Base-by-base conservation (phyloP, 2,797 vertebrate genomes). In the Cuculus canorus region DNA sequence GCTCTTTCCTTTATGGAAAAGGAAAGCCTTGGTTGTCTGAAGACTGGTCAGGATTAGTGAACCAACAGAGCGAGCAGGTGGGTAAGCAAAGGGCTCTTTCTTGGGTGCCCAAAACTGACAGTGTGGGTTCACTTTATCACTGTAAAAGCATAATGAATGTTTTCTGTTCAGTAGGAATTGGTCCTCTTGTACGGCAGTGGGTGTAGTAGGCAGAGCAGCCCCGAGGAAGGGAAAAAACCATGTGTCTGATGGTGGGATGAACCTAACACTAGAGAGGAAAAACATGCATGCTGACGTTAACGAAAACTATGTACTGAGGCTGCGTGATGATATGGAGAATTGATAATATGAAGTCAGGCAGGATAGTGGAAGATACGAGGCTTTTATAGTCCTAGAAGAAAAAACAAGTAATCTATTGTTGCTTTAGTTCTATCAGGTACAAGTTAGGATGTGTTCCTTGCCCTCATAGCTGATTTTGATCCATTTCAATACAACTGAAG, bases 111-210 rank as follows among this genome's bases (percentile, higher is more conserved):
- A 13, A 13, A 32, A 10, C 8, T 10, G 1, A 11, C 5, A 33
- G 18, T 0, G 0, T 6, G 1, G 24, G 4, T 3, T 28, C 1
- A 1, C 9, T 52, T 57, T 47, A 4, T 27, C 6, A 4, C 5
- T 19, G 2, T 24, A 7, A 6, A 54, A 21, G 1, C 10, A 6
- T 24, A 18, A 15, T 5, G 2, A 14, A 11, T 2, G 3, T 9
- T 17, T 53, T 28, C 23, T 53, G 12, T 22, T 10, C 4, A 25
- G 13, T 22, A 5, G 6, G 6, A 7, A 7, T 11, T 25, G 3
- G 3, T 1, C 1, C 6, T 35, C 2, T 23, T 14, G 2, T 1
- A 3, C 10, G 7, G 5, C 2, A 17, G 13, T 6, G 13, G 5
- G 3, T 5, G 15, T 17, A 50, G 12, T 10, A 54, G 17, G 11